Evolutionary conservation across 1,140 invertebrate species (phyloP).

Genomic region (Carposina sasakii): DNA sequence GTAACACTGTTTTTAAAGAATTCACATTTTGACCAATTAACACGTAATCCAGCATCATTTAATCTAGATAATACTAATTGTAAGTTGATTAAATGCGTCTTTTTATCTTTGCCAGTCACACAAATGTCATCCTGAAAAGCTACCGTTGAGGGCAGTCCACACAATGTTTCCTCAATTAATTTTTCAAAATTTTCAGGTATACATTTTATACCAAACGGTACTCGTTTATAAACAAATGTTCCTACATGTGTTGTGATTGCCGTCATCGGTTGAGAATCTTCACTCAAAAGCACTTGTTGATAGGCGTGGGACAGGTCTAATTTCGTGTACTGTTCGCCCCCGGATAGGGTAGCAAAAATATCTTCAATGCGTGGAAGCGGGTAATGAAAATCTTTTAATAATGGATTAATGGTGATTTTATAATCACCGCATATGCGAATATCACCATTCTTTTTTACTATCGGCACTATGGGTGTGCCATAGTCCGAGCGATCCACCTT

Average conservation of each 20-base stretch:
- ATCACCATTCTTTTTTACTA: slow-evolving; percentile 27
- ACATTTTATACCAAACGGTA: slow-evolving; percentile 31
- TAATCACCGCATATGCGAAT: slow-evolving; percentile 35
- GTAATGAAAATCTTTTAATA: slow-evolving; percentile 25
- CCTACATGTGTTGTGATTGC: slow-evolving; percentile 38
- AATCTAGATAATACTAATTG: slow-evolving; percentile 15
- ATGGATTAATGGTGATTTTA: slow-evolving; percentile 29
- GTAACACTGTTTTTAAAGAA: slow-evolving; percentile 36
- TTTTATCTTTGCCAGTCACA: slow-evolving; percentile 17
- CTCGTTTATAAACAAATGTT: slow-evolving; percentile 28
- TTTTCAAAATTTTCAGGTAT: slow-evolving; percentile 38
- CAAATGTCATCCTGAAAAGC: slow-evolving; percentile 29
- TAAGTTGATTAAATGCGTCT: slow-evolving; percentile 19
- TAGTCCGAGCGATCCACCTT: slow-evolving; percentile 27
- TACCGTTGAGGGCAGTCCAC: slow-evolving; percentile 13
- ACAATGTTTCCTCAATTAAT: slow-evolving; percentile 25
- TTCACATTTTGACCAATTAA: slow-evolving; percentile 22
- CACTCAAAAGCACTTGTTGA: slow-evolving; percentile 22
- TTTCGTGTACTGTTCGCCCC: slow-evolving; percentile 30
- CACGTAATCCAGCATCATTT: slow-evolving; percentile 13
- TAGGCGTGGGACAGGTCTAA: slow-evolving; percentile 28
- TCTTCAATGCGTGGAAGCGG: slow-evolving; percentile 38
- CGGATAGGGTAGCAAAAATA: slow-evolving; percentile 31
- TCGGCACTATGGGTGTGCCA: slow-evolving; percentile 28
- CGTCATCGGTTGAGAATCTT: slow-evolving; percentile 26